Base-by-base conservation (phyloP, 2,113 vertebrate genomes). In the Muntiacus reevesi region DNA sequence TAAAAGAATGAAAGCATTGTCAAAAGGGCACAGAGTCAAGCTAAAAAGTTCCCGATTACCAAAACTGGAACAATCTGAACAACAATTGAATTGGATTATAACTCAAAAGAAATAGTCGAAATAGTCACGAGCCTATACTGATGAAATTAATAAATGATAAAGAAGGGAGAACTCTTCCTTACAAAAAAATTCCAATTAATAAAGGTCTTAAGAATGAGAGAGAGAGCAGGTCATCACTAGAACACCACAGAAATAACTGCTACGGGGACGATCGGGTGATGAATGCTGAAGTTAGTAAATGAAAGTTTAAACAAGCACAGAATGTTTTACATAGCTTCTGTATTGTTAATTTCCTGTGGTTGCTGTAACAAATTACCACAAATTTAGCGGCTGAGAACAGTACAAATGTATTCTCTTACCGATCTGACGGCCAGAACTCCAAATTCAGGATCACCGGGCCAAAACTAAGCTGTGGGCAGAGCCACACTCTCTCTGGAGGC, bases 291-390 rank as follows among this genome's bases (percentile, higher is more conserved):
- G n/a, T 54, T 33, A 91, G n/a, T 14, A 30, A 45, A 33, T 60
- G n/a, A 57, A 54, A 92, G 54, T 81, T 79, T 91, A 86, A 86
- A 62, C 74, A 92, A 62, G 94, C 87, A 91, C 47, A 88, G 83
- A 79, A 82, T 3, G 23, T 81, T 71, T 64, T 78, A 27, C 14
- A 23, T 27, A 52, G 33, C 43, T 36, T 67, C 28, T 67, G 92
- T 19, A 36, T 55, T 81, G 23, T 45, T 67, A 45, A 55, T 36
- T 91, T 95, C 67, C 67, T 55, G 81, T 23, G 43, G 81, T n/a
- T 86, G 28, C 28, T 45, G 1, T 30, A 91, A 85, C 7, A 91
- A 54, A 43, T 54, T 28, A 45, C 27, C 28, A 85, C 64, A 78
- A 52, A 91, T 36, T 55, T 5, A 36, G 45, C 55, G 45, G 16